Percentiles rank a stretch among this genome's conserved stretches.
Evolutionary conservation across 37 sponge, comb jelly and placozoan genomes (phyloP).

Genomic region (Diacarnus erythraeanus): DNA sequence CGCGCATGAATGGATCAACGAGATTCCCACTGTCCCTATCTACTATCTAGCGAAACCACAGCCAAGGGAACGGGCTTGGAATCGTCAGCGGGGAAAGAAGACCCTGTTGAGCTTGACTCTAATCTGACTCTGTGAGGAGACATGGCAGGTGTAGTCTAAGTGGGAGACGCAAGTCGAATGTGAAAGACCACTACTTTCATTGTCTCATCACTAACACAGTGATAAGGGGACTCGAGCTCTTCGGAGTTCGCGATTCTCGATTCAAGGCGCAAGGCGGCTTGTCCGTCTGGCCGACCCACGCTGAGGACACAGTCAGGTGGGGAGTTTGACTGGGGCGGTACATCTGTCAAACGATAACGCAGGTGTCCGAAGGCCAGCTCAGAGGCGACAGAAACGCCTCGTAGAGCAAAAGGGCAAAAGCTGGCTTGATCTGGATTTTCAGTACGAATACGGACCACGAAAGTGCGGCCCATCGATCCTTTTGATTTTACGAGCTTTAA

Average conservation of each 20-base stretch:
- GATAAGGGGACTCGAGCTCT: conserved; percentile 74
- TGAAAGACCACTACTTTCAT: conserved; percentile 96
- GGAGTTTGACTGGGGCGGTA: conserved; percentile 96
- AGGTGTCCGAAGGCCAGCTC: conserved; percentile 93
- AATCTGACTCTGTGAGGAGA: conserved; percentile 90
- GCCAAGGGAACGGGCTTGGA: conserved; percentile 93
- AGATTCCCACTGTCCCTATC: conserved; percentile 88
- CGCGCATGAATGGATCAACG: conserved; percentile 71
- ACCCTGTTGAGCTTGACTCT: conserved; percentile 64
- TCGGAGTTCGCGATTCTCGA: conserved; percentile 57
- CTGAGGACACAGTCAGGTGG: conserved; percentile 90
- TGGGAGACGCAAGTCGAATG: conserved; percentile 74
- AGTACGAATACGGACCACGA: conserved; percentile 90
- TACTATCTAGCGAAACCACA: conserved; percentile 91
- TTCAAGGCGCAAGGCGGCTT: conserved; percentile 55
- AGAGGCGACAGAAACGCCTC: conserved; percentile 85
- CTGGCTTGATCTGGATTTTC: conserved; percentile 92
- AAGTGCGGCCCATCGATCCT: conserved; percentile 92
- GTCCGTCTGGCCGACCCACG: conserved; percentile 58
- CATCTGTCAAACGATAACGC: conserved; percentile 95
- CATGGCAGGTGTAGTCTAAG: conserved; percentile 92
- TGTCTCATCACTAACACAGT: conserved; percentile 90
- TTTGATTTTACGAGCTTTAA: conserved; percentile 75
- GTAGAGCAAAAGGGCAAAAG: conserved; percentile 90
- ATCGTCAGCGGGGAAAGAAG: conserved; percentile 91